phyloP scores from a whole-genome alignment of 1,140 invertebrate species.

The Trichonephila inaurata region DNA sequence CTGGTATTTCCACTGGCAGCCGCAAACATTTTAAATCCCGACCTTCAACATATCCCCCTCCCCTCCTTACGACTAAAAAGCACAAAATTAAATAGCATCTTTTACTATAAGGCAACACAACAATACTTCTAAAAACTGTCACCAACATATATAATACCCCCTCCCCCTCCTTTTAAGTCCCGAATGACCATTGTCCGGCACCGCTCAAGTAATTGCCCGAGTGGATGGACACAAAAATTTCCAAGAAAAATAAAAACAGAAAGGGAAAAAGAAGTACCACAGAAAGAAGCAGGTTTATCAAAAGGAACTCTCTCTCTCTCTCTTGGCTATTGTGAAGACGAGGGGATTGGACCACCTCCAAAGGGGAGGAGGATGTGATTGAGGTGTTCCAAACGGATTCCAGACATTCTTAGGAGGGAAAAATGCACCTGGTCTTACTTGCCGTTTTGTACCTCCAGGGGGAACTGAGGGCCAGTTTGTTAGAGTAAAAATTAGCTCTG shows the following conservation, averaged over 20 bases:
- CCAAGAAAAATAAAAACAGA: neutral
- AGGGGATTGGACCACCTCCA: neutral
- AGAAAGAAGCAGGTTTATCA: constrained; percentile 31
- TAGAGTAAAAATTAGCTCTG: neutral
- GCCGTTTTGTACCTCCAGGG: neutral
- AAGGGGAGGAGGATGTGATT: constrained; percentile 33
- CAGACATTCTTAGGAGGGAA: constrained; percentile 42
- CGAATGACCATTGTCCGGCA: constrained; percentile 38
- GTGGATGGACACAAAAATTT: constrained; percentile 13
- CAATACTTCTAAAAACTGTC: neutral
- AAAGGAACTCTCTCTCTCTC: too few relatives aligned
- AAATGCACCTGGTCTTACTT: constrained; percentile 37
- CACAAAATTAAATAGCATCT: constrained; percentile 6
- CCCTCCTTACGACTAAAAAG: neutral
- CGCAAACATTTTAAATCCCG: neutral
- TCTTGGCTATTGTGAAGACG: neutral
- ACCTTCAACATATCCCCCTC: neutral
- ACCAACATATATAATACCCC: neutral
- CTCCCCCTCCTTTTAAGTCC: neutral
- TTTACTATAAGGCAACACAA: neutral
- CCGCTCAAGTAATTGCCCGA: constrained; percentile 36
- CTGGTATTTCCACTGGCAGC: neutral
- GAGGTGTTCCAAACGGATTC: constrained; percentile 55
- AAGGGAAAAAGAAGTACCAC: neutral
- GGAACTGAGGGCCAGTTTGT: neutral